These are phyloP conservation scores for Suricata suricatta DNA, from an alignment of 2,113 vertebrate genomes.

Conservation along the genomic window DNA sequence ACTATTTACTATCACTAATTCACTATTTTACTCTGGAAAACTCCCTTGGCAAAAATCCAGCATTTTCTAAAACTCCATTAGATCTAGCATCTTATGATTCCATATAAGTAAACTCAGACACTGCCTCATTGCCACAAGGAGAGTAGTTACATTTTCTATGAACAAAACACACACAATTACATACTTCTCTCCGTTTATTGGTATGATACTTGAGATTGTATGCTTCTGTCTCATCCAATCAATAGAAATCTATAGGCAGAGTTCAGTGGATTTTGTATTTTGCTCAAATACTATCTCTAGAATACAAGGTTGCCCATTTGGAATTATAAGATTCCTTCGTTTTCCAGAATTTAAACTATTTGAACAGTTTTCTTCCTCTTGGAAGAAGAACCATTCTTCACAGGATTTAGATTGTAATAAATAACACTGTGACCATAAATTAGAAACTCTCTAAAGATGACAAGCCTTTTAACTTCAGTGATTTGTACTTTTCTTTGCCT, in stretches of 20 bases:
- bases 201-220: background rate
- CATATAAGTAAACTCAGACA: background rate
- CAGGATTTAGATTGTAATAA: background rate
- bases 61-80: background rate
- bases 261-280: background rate
- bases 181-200: background rate
- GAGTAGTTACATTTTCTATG: background rate
- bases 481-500: background rate
- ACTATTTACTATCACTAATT: no score
- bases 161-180: background rate
- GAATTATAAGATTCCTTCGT: background rate
- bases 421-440: background rate
- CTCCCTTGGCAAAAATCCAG: background rate
- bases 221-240: background rate
- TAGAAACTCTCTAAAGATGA: background rate
- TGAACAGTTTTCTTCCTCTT: background rate
- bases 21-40: background rate
- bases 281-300: background rate
- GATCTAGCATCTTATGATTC: background rate
- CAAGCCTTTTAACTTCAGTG: background rate
- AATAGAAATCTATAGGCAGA: background rate
- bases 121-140: background rate
- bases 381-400: background rate
- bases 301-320: background rate
- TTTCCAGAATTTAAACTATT: background rate